Evolutionary conservation across 2,113 vertebrate species (phyloP), one percentile per base, ranked within the genome.

Genomic region (Neolamprologus toae): DNA sequence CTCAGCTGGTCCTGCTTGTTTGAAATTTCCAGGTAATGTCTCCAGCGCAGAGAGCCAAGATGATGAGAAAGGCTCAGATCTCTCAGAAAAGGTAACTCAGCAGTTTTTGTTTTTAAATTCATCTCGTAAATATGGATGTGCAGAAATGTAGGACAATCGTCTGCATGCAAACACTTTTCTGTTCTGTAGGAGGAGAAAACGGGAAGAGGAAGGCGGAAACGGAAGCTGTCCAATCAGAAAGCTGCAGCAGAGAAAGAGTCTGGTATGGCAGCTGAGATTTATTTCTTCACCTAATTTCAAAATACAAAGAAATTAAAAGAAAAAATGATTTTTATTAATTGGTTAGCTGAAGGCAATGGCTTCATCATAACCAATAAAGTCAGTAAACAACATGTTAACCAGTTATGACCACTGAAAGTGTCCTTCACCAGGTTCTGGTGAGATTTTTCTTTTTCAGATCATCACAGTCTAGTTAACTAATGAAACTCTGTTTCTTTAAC

Each of bases 11-110:
- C 12, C 12, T 63, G 3, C 33, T 61, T 33, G 14, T 80, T 73
- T 84, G 12, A 40, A 7, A 47, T 54, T 85, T 88, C 26, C 83
- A 96, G 96, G 93, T 87, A 87, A 80, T 3, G 80, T 91, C 6
- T 95, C 95, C 14, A 88, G 93, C 45, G 84, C 92, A 68, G 95
- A 95, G 31, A 91, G 92, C 53, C 94, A 90, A 88, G 94, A 95
- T 4, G 94, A 93, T 7, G 94, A 94, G 59, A 95, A 57, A 16
- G 91, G 53, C 55, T 90, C 93, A 3, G 94, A 93, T 45, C 9
- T 87, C 33, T 94, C 94, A 68, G 93, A 94, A 89, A 94, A 88
- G 92, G 96, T 96, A 68, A 83, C 3, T 7, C 33, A 13, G 21
- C 2, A 6, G 7, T 47, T 26, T 68, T 21, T 68, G 3, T 13